phyloP scores from a whole-genome alignment of 2,113 vertebrate genomes.

The Channa argus region DNA sequence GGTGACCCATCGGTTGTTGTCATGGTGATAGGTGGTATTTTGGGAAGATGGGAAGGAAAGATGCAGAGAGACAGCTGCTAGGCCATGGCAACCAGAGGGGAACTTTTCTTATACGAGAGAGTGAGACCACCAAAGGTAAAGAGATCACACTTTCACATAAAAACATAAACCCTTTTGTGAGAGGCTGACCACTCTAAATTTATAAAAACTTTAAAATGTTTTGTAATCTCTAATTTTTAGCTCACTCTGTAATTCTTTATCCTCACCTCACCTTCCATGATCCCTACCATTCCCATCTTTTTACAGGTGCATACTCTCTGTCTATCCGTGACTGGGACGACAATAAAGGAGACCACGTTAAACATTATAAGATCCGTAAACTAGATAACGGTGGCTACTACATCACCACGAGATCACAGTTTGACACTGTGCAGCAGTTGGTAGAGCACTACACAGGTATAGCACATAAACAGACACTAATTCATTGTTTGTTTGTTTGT shows the following conservation, averaged over 20 bases:
- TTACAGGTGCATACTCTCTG: slow-evolving; percentile 92
- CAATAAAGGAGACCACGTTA: slow-evolving; percentile 92
- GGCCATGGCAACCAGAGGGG: slow-evolving; percentile 87
- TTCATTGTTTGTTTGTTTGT: not conserved
- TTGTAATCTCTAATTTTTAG: not conserved
- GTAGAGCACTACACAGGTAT: slow-evolving; percentile 94
- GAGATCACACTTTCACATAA: not conserved
- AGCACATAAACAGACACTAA: not conserved
- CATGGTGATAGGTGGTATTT: slow-evolving; percentile 92
- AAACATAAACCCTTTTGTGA: not conserved
- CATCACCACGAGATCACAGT: slow-evolving; percentile 96
- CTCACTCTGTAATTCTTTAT: not conserved
- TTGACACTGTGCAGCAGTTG: slow-evolving; percentile 89
- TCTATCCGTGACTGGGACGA: slow-evolving; percentile 97
- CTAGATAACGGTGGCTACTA: slow-evolving; percentile 96
- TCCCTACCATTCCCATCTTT: not conserved
- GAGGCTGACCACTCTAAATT: not conserved
- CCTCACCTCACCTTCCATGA: not conserved
- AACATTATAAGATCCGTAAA: slow-evolving; percentile 99
- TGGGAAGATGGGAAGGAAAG: slow-evolving; percentile 94
- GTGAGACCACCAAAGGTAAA: slow-evolving; percentile 94
- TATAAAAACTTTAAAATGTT: not conserved
- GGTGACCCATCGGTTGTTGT: slow-evolving; percentile 57
- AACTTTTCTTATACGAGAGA: slow-evolving; percentile 94
- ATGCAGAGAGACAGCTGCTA: slow-evolving; percentile 92